A percentile compares a stretch with the other conserved stretches of the same genome.
Conservation (phyloP, 2,113 vertebrate species). For the Podarcis raffonei region DNA sequence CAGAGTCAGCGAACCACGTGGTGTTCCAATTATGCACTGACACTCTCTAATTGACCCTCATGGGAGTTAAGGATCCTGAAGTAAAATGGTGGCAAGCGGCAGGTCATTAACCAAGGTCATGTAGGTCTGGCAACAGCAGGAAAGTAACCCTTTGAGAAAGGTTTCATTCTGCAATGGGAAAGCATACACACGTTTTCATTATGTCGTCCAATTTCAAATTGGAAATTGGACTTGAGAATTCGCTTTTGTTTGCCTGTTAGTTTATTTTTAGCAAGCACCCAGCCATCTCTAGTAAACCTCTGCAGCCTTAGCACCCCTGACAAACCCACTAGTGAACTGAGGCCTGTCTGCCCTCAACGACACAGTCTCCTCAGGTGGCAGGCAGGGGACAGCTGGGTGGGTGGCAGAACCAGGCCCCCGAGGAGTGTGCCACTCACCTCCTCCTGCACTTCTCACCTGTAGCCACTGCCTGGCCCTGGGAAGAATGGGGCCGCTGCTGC, state of each 20-base stretch:
- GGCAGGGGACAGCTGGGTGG: too few species aligned
- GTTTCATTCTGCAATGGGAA: not conserved
- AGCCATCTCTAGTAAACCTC: not conserved
- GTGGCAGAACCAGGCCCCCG: too few species aligned
- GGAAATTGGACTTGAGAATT: not conserved
- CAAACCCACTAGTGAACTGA: not conserved
- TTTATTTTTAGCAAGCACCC: not conserved
- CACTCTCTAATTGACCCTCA: constrained; percentile 7
- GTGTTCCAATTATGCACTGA: constrained; percentile 4
- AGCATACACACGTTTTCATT: not conserved
- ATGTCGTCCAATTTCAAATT: not conserved
- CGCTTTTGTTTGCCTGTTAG: not conserved
- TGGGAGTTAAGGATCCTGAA: not conserved
- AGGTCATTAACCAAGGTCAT: constrained; percentile 9
- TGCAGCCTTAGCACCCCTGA: not conserved
- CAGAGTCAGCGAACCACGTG: not conserved
- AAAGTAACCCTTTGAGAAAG: not conserved
- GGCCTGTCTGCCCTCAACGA: too few species aligned
- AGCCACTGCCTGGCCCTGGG: too few species aligned
- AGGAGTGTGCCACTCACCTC: too few species aligned
- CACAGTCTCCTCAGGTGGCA: too few species aligned
- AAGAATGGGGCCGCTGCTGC: too few species aligned
- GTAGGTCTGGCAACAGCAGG: not conserved
- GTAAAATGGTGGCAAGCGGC: not conserved
- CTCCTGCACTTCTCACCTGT: too few species aligned